phyloP scores from a whole-genome alignment of 2,797 vertebrate genomes.

The Anguilla marmorata region DNA sequence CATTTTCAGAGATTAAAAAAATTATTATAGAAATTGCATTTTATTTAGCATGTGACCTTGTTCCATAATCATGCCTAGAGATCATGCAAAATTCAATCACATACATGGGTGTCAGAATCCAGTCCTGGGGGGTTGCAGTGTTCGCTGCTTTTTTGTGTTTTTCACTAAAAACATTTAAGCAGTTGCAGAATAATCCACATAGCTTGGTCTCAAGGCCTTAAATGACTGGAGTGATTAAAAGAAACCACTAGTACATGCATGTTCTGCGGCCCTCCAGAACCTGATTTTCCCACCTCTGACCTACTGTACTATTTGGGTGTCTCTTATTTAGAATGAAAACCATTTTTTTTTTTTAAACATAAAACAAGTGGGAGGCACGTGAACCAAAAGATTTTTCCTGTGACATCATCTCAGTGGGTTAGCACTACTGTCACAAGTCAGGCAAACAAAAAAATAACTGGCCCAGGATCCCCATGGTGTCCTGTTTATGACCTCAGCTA shows the following conservation, averaged over 20 bases:
- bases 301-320: background rate
- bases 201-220: background rate
- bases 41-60: too few relatives aligned
- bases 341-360: too few relatives aligned
- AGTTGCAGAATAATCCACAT: background rate
- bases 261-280: background rate
- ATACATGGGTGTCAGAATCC: background rate
- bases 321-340: background rate
- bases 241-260: background rate
- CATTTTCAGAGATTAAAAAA: too few relatives aligned
- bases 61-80: too few relatives aligned
- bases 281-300: background rate
- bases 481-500: constrained; percentile 53
- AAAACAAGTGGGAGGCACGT: constrained; percentile 15
- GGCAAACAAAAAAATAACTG: background rate
- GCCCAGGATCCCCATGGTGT: background rate
- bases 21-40: too few relatives aligned
- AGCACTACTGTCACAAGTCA: background rate
- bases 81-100: too few relatives aligned
- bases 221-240: background rate
- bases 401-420: background rate
- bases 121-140: background rate
- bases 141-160: background rate
- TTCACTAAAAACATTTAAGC: background rate
- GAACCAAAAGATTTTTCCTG: constrained; percentile 24